Base-by-base conservation (phyloP, 2,888 invertebrate genomes). In the Vanessa cardui region DNA sequence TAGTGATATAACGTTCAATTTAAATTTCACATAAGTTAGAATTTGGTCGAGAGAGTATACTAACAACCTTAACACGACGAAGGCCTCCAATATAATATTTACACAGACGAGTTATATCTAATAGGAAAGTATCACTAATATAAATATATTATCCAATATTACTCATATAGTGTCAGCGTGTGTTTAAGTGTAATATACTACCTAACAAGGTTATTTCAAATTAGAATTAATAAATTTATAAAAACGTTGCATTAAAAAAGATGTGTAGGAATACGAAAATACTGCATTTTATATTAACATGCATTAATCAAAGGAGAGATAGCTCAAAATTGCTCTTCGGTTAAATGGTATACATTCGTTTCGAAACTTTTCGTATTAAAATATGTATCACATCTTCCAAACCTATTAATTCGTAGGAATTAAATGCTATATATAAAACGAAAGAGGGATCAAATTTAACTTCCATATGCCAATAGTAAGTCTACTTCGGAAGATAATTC, bases 41-140 rank as follows among this genome's bases (percentile, higher is more conserved):
- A 81, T 77, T 90, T 91, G 90, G 90, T 91, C 91, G 79, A 75
- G 83, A 88, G 39, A 86, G 80, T 85, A 85, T 77, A 63, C 70
- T 74, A 72, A 68, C 59, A 69, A 68, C 39, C 50, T 66, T 77
- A 82, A 88, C 77, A 81, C 82, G 84, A 85, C 85, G 84, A 91
- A 91, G 91, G 91, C 90, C 90, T 88, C 91, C 84, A 83, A 84
- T 83, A 86, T 75, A 86, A 80, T 86, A 86, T 85, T 74, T 86
- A 89, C 83, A 83, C 80, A 83, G 77, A 79, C 65, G 58, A 68
- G 58, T 81, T 82, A 80, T 82, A 84, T 81, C 78, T 85, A 82
- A 78, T 84, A 85, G 83, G 83, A 87, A 84, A 84, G 77, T 87
- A 83, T 82, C 78, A 79, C 82, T 85, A 82, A 82, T 68, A 74